A percentile compares a stretch with the other conserved stretches of the same genome.
Evolutionary conservation across 2,113 vertebrate species (phyloP).

Genomic region (Daubentonia madagascariensis): DNA sequence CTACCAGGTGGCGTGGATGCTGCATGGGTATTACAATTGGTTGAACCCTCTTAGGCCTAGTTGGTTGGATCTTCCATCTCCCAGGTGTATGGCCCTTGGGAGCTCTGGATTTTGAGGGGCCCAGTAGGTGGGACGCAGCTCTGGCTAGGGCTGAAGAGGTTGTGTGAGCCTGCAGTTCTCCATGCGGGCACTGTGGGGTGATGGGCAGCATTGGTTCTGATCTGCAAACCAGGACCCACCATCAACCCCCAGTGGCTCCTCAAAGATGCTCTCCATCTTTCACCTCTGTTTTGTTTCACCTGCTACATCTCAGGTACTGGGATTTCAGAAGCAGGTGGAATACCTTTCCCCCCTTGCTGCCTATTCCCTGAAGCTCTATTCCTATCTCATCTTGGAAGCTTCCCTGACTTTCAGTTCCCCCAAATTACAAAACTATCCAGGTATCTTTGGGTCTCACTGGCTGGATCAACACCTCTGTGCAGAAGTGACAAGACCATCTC

Average conservation of each 20-base stretch:
- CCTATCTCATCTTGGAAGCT: not conserved
- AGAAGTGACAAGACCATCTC: not conserved
- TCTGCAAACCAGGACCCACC: not conserved
- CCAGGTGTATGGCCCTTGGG: not conserved
- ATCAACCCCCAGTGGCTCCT: rapidly evolving
- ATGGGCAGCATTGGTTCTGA: too few species aligned
- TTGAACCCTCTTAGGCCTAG: not conserved
- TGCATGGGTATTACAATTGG: rapidly evolving
- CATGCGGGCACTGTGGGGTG: not conserved
- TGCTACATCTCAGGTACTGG: rapidly evolving
- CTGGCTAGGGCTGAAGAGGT: not conserved
- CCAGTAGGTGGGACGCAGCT: rapidly evolving
- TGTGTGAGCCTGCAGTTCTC: not conserved
- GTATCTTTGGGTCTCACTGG: not conserved
- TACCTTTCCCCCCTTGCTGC: rapidly evolving
- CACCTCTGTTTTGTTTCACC: not conserved
- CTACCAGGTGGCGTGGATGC: rapidly evolving
- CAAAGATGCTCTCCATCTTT: not conserved
- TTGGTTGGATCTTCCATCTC: not conserved
- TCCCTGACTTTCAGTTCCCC: not conserved
- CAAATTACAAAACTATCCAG: not conserved
- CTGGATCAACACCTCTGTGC: not conserved
- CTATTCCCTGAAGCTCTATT: not conserved
- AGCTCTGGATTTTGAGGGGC: not conserved
- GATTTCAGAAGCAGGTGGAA: not conserved